Conservation (phyloP, 2,888 invertebrate species). For the Megamerina dolium region DNA sequence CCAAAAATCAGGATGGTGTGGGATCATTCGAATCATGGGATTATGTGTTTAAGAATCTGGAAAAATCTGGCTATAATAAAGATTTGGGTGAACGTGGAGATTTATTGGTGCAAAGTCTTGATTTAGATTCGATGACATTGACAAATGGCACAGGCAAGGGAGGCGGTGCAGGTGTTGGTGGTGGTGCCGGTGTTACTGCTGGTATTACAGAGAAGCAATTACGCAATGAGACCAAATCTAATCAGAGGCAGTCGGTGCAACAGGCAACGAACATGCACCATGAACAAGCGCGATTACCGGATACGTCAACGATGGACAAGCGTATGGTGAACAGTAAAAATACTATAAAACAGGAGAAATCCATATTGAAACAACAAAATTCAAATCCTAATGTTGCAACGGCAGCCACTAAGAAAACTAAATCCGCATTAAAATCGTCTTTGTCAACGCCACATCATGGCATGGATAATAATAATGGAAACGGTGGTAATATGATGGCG, state of each 20-base stretch:
- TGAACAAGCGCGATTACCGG: conserved; percentile 7
- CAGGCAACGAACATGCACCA: too few species aligned
- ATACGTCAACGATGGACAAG: conserved; percentile 1
- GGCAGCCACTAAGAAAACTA: conserved; percentile 10
- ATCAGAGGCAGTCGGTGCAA: neutral
- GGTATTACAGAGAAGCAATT: conserved; percentile 9
- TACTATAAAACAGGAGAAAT: conserved; percentile 21
- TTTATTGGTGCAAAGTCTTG: conserved; percentile 50
- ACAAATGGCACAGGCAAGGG: conserved; percentile 26
- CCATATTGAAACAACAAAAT: conserved; percentile 22
- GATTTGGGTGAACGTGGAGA: conserved; percentile 64
- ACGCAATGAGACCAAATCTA: conserved; percentile 6
- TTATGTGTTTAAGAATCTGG: conserved; percentile 71
- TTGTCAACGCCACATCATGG: conserved; percentile 12
- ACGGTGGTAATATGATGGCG: neutral
- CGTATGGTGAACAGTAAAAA: neutral
- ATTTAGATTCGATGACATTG: conserved; percentile 41
- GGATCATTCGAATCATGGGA: conserved; percentile 72
- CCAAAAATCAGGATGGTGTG: conserved; percentile 59
- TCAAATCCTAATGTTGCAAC: neutral
- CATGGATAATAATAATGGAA: conserved; percentile 12
- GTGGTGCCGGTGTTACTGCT: conserved; percentile 12
- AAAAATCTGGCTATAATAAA: conserved; percentile 64
- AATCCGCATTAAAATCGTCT: conserved; percentile 13
- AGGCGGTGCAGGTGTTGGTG: conserved; percentile 19